Evolutionary conservation across 2,888 invertebrate species (phyloP), one percentile per base, ranked within the genome.

Genomic region (Euphydryas editha): DNA sequence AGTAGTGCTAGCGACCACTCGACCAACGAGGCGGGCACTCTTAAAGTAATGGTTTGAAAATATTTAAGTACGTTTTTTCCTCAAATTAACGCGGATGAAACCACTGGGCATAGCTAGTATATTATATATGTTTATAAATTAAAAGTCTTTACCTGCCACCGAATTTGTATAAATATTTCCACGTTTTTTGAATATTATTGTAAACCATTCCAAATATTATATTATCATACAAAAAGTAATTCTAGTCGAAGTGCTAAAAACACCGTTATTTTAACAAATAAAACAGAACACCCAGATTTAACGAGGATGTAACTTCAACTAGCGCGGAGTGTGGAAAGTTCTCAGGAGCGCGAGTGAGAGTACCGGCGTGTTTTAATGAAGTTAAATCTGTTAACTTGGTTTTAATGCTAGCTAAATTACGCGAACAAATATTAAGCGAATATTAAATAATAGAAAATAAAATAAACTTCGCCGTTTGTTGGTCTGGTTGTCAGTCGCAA

Each of bases 281-380:
- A 58, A 58, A 63, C 57, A 20, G 51, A 63, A 42, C 58, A 58
- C 21, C 55, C n/a, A 54, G 46, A 59, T 17, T 44, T 24, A 67
- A 59, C 17, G 47, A 57, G 60, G 56, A 56, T 56, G 47, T 63
- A 57, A 58, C 44, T 36, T 5, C 17, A 20, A 47, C 61, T 37
- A 7, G 21, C 11, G 13, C 36, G 7, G 21, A 49, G 54, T 30
- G 20, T 13, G 13, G 36, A n/a, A 59, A 65, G 37, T 65, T 49
- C 20, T 1, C 36, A 11, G 30, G 30, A 30, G 30, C 30, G 30
- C 30, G 30, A 30, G 30, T 30, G 4, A 30, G 30, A 30, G 30
- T 8, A 2, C 55, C 37, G 36, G 54, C 42, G 39, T 36, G 56
- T 56, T 44, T 55, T 63, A 67, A 67, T 63, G 59, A 67, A 63